Percentiles rank a stretch among this genome's conserved stretches.
Conservation (phyloP, 2,113 vertebrate genomes). For the Sphyrna mokarran region DNA sequence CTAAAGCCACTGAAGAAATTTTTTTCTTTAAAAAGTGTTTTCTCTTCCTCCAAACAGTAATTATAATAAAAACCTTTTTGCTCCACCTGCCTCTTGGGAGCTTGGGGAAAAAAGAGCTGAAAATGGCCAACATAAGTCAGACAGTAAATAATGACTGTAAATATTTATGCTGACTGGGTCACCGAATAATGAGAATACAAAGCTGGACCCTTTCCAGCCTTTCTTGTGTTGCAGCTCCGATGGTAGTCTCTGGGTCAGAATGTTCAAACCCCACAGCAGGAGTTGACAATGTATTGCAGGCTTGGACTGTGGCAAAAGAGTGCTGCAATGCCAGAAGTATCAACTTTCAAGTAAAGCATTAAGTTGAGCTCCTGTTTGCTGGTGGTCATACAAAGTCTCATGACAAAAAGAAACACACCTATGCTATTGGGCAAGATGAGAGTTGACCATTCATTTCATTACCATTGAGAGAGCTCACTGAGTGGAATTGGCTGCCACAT, state of each 20-base stretch:
- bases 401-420: background rate
- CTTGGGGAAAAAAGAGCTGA: background rate
- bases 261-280: background rate
- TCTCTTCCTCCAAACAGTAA: background rate
- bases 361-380: background rate
- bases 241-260: background rate
- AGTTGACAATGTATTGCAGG: background rate
- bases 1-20: background rate
- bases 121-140: background rate
- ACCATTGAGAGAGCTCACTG: background rate
- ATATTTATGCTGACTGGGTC: slow-evolving; percentile 21
- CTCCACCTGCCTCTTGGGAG: slow-evolving; percentile 34
- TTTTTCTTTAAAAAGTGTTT: background rate
- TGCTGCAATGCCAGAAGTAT: background rate
- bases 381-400: background rate
- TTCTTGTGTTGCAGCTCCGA: background rate
- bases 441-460: background rate
- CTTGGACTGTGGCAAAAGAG: background rate
- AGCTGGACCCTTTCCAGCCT: background rate
- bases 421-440: background rate
- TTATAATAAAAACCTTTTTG: slow-evolving; percentile 13
- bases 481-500: background rate
- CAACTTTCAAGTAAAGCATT: background rate
- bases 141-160: slow-evolving; percentile 29
- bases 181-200: background rate